Evolutionary conservation across 2,888 invertebrate species (phyloP).

Genomic region (Eupeodes luniger): DNA sequence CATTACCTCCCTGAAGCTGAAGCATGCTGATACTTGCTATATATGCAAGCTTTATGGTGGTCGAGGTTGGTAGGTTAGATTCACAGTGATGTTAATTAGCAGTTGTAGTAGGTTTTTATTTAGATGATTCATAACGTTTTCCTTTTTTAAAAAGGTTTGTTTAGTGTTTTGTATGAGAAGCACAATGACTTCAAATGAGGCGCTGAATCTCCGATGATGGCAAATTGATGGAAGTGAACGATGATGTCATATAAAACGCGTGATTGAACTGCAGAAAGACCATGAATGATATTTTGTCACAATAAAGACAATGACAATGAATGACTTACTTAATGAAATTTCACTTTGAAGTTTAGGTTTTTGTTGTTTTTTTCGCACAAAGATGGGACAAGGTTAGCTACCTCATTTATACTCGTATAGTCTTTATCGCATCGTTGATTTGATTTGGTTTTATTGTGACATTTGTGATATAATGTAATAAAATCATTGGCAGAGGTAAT

Average conservation of each 20-base stretch:
- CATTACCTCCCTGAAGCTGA: constrained; percentile 40
- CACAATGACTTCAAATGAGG: constrained; percentile 35
- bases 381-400: constrained; percentile 54
- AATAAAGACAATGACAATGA: constrained; percentile 11
- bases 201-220: not conserved
- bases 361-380: not conserved
- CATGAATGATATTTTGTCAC: constrained; percentile 26
- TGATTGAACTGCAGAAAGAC: constrained; percentile 58
- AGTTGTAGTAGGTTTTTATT: constrained; percentile 2
- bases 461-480: constrained; percentile 31
- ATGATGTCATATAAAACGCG: constrained; percentile 65
- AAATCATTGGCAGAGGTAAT: constrained; percentile 47
- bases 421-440: constrained; percentile 25
- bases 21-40: not conserved
- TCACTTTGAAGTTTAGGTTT: constrained; percentile 32
- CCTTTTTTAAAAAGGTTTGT: constrained; percentile 1
- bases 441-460: no score
- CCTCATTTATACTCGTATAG: not conserved
- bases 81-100: constrained; percentile 59
- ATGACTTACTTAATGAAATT: constrained; percentile 38
- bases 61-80: not conserved
- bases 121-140: constrained; percentile 49
- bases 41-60: not conserved
- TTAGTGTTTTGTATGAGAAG: constrained; percentile 9
- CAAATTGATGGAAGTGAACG: constrained; percentile 9